Percentiles rank a stretch among this genome's conserved stretches.
phyloP scores from a whole-genome alignment of 2,113 vertebrate species.

The Silurus glanis region DNA sequence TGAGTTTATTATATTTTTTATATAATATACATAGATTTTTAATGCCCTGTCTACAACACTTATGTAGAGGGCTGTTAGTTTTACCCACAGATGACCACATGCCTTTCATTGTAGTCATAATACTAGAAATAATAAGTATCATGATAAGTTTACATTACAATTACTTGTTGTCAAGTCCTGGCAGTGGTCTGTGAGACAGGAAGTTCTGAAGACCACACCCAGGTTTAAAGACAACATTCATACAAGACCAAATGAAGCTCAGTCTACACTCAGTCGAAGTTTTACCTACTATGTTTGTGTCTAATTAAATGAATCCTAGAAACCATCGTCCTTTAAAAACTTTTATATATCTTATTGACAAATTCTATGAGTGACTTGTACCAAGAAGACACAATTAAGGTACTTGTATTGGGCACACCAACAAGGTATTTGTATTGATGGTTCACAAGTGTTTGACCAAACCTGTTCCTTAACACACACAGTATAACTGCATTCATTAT shows the following conservation, averaged over 20 bases:
- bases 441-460: neutral
- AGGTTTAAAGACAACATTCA: neutral
- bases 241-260: neutral
- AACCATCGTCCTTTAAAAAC: neutral
- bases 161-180: neutral
- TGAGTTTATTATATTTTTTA: too few relatives aligned
- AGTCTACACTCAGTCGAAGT: neutral
- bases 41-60: neutral
- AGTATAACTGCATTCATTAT: neutral
- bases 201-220: neutral
- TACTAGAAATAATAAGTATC: neutral
- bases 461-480: neutral
- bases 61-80: neutral
- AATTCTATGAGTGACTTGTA: neutral
- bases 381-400: too few relatives aligned
- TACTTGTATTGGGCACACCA: neutral
- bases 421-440: too few relatives aligned
- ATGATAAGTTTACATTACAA: neutral
- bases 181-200: neutral
- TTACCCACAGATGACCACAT: neutral
- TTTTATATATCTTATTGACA: neutral
- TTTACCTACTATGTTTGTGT: neutral
- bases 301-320: neutral
- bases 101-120: neutral
- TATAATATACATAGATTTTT: neutral